Evolutionary conservation across 2,113 vertebrate species (phyloP).

Genomic region (Eulacestoma nigropectus): DNA sequence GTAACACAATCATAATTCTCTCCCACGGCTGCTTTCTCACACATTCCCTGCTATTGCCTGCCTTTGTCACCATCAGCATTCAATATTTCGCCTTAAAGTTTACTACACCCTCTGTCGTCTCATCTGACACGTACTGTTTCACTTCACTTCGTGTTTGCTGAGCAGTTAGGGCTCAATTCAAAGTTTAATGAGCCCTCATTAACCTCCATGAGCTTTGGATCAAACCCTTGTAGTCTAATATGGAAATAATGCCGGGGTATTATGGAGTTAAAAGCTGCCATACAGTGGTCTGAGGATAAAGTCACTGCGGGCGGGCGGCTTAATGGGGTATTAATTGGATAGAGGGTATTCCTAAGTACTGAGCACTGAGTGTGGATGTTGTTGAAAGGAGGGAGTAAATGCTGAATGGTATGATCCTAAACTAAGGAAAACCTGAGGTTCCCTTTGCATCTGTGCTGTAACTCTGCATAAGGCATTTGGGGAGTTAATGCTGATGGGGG

Average conservation of each 20-base stretch:
- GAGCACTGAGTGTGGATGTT: conserved; percentile 6
- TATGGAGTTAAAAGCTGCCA: conserved; percentile 56
- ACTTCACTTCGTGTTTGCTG: background rate
- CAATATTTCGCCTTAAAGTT: background rate
- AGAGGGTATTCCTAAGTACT: conserved; percentile 24
- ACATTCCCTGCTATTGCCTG: background rate
- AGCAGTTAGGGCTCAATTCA: conserved; percentile 43
- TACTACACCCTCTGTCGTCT: background rate
- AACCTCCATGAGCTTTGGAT: conserved; percentile 31
- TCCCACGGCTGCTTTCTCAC: background rate
- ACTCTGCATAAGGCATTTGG: background rate
- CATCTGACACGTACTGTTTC: background rate
- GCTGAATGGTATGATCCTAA: background rate
- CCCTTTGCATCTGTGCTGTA: background rate
- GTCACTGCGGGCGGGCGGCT: background rate
- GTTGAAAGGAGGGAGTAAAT: background rate
- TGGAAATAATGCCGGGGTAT: conserved; percentile 37
- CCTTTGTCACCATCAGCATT: background rate
- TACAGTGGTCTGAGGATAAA: conserved; percentile 45
- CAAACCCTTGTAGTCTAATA: conserved; percentile 46
- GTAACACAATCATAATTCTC: background rate
- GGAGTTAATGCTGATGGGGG: background rate
- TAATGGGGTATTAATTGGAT: conserved; percentile 52
- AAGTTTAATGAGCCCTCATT: conserved; percentile 57
- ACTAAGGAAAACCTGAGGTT: background rate